A percentile compares a stretch with the other conserved stretches of the same genome.
Evolutionary conservation across 2,797 vertebrate species (phyloP).

Genomic region (Propithecus perrieri): DNA sequence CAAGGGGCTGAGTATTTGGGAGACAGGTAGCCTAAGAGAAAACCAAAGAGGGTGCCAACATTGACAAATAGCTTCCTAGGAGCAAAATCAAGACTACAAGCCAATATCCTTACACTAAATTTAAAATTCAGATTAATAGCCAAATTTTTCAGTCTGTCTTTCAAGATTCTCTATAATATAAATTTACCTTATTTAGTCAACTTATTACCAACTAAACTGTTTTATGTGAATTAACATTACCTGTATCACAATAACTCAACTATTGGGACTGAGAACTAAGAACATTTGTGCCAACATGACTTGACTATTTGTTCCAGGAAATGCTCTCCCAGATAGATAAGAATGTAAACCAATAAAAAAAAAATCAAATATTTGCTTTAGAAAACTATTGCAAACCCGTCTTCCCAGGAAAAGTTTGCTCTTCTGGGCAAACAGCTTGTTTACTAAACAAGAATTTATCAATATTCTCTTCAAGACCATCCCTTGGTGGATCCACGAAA

Average conservation of each 20-base stretch:
- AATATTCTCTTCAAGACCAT: background rate
- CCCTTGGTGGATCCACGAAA: background rate
- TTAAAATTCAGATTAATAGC: background rate
- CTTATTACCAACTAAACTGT: background rate
- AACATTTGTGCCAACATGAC: background rate
- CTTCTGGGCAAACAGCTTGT: background rate
- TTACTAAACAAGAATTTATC: background rate
- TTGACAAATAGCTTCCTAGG: background rate
- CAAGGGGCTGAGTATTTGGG: background rate
- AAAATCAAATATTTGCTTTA: background rate
- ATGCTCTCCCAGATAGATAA: background rate
- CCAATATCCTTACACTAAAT: background rate
- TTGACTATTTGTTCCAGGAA: background rate
- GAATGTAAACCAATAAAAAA: background rate
- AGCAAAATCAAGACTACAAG: background rate
- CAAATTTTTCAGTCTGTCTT: background rate
- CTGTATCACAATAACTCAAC: background rate
- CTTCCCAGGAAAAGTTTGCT: background rate
- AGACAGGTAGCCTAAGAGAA: background rate
- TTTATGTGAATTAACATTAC: background rate
- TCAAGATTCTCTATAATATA: background rate
- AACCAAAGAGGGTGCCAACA: background rate
- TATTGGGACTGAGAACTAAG: background rate
- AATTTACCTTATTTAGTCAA: background rate
- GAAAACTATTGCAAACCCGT: background rate